Evolutionary conservation across 2,113 vertebrate genomes (phyloP).

Genomic region (Nibea albiflora): DNA sequence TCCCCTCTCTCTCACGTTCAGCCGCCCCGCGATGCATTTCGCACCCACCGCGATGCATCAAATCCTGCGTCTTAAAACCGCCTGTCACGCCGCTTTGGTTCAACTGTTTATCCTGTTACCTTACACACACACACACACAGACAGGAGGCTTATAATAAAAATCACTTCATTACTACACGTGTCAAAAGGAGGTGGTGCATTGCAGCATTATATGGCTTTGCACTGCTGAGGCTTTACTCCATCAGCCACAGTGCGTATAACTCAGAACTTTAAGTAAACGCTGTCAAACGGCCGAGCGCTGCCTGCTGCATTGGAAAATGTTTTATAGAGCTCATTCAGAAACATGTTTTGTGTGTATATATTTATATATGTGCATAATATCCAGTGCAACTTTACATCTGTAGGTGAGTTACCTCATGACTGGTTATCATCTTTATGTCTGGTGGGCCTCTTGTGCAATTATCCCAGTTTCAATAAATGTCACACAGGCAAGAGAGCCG

Average conservation of each 20-base stretch:
- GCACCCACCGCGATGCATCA: slow-evolving; percentile 4
- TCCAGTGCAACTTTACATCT: not conserved
- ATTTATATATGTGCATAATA: not conserved
- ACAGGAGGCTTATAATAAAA: not conserved
- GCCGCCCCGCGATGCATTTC: not conserved
- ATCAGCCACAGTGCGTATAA: not conserved
- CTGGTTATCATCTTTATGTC: not conserved
- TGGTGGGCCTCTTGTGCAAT: not conserved
- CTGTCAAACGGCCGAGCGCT: slow-evolving; percentile 7
- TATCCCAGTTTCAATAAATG: not conserved
- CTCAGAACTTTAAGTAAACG: not conserved
- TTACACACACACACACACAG: slow-evolving; percentile 5
- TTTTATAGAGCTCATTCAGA: not conserved
- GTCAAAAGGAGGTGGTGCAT: slow-evolving; percentile 1
- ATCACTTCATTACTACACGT: slow-evolving; percentile 13
- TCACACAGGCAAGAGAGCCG: too few relatives aligned
- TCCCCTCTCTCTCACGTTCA: not conserved
- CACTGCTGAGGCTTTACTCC: not conserved
- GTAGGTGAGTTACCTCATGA: not conserved
- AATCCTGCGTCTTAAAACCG: slow-evolving; percentile 14
- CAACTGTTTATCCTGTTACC: slow-evolving; percentile 37
- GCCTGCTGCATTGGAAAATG: not conserved
- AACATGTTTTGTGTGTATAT: not conserved
- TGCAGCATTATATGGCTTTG: not conserved
- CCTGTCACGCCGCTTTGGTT: slow-evolving; percentile 21